These are phyloP conservation scores for Sardina pilchardus DNA, from an alignment of 2,113 vertebrate genomes.

Conservation along the genomic window DNA sequence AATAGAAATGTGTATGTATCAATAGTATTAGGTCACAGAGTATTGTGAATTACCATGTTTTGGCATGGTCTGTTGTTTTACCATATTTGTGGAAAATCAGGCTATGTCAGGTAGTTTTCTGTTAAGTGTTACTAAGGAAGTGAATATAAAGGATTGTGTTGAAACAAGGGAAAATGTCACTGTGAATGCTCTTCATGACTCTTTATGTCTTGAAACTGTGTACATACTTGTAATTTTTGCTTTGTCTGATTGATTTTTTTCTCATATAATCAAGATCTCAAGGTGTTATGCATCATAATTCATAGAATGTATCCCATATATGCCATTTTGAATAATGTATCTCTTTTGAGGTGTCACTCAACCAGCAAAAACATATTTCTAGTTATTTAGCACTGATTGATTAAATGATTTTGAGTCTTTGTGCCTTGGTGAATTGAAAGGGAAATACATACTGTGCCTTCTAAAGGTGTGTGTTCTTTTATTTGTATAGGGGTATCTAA, in stretches of 20 bases:
- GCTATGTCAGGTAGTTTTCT: conserved; percentile 2
- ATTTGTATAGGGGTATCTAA: conserved; percentile 37
- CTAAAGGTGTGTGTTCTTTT: conserved; percentile 36
- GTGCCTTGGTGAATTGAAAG: conserved; percentile 38
- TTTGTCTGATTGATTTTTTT: neutral
- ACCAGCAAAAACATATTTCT: neutral
- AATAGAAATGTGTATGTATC: neutral
- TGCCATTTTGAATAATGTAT: neutral
- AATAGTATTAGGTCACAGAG: conserved; percentile 13
- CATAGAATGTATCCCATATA: neutral
- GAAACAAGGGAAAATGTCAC: neutral
- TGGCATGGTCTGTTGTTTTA: neutral
- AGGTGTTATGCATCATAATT: conserved; percentile 1
- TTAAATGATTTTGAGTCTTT: neutral
- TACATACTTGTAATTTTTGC: neutral
- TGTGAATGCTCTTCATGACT: neutral
- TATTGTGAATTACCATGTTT: neutral
- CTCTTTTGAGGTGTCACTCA: neutral
- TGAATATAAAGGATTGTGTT: neutral
- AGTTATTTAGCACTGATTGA: neutral
- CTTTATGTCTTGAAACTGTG: neutral
- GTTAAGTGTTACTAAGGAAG: conserved; percentile 10
- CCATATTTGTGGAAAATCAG: neutral
- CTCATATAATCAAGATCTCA: neutral
- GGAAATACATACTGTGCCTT: conserved; percentile 41